These are phyloP conservation scores for Acrobeloides nanus DNA, from an alignment of 2,888 invertebrate genomes.

Conservation along the genomic window DNA sequence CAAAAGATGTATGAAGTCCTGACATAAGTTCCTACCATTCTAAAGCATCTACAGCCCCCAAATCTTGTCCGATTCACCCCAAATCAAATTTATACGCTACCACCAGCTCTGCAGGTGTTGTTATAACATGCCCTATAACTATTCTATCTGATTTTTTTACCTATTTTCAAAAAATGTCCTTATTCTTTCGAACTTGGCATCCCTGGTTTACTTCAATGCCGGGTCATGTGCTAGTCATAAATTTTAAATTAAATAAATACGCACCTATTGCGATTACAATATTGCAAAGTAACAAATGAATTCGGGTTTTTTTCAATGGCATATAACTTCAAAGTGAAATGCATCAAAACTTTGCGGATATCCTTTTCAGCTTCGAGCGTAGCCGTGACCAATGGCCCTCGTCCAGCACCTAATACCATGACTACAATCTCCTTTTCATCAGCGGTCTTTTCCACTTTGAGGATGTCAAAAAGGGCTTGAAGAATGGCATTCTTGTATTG, in stretches of 20 bases:
- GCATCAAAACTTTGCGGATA: background rate
- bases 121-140: too few species aligned
- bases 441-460: background rate
- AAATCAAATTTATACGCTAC: too few species aligned
- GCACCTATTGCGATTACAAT: conserved; percentile 30
- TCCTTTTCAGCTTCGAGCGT: conserved; percentile 1
- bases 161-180: too few species aligned
- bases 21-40: too few species aligned
- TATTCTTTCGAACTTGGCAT: too few species aligned
- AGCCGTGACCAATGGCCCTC: conserved; percentile 77
- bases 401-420: conserved; percentile 86
- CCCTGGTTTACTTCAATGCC: too few species aligned
- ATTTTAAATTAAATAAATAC: background rate
- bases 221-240: too few species aligned
- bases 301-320: conserved; percentile 95
- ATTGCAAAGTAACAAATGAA: conserved; percentile 64
- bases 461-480: conserved; percentile 26
- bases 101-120: too few species aligned
- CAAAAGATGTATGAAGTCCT: too few species aligned
- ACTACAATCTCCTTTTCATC: conserved; percentile 57
- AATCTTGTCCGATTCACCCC: too few species aligned
- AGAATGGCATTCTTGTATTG: conserved; percentile 51
- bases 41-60: too few species aligned
- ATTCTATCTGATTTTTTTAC: too few species aligned
- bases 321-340: background rate